phyloP scores from a whole-genome alignment of 2,797 vertebrate species.

The Sebastes elongatus region DNA sequence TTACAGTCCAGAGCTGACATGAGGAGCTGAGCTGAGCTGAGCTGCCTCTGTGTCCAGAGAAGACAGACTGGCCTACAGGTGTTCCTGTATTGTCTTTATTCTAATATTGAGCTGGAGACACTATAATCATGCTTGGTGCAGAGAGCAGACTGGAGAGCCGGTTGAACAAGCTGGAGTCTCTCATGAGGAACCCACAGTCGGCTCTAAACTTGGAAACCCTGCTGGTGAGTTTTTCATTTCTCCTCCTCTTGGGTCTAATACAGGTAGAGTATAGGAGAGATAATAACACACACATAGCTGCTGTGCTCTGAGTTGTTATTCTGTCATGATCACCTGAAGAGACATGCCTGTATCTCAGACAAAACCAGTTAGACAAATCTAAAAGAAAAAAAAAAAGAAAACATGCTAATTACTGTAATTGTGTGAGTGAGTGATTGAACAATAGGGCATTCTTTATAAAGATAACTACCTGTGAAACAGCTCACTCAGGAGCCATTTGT shows the following conservation, averaged over 20 bases:
- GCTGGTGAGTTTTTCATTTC: conserved; percentile 76
- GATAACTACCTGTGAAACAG: neutral
- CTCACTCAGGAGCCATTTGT: neutral
- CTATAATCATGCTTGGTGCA: conserved; percentile 75
- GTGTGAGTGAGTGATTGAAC: neutral
- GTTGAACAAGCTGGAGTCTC: conserved; percentile 75
- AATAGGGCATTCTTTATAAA: neutral
- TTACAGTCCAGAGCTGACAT: conserved; percentile 35
- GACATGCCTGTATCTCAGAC: neutral
- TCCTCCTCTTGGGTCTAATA: neutral
- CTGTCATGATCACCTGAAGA: neutral
- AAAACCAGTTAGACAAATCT: neutral
- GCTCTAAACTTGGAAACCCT: conserved; percentile 81
- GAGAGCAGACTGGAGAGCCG: conserved; percentile 79
- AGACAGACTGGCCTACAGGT: conserved; percentile 27
- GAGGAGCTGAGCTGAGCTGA: conserved; percentile 32
- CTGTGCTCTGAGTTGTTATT: neutral
- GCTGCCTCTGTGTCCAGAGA: neutral
- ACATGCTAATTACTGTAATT: neutral
- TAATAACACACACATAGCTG: neutral
- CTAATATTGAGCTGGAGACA: conserved; percentile 26
- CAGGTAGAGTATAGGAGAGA: neutral
- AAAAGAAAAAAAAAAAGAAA: neutral
- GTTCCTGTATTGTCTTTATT: neutral
- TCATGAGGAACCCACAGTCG: conserved; percentile 78